Percentiles rank a stretch among this genome's conserved stretches.
Conservation (phyloP, 2,797 vertebrate genomes). For the Valencia hispanica region DNA sequence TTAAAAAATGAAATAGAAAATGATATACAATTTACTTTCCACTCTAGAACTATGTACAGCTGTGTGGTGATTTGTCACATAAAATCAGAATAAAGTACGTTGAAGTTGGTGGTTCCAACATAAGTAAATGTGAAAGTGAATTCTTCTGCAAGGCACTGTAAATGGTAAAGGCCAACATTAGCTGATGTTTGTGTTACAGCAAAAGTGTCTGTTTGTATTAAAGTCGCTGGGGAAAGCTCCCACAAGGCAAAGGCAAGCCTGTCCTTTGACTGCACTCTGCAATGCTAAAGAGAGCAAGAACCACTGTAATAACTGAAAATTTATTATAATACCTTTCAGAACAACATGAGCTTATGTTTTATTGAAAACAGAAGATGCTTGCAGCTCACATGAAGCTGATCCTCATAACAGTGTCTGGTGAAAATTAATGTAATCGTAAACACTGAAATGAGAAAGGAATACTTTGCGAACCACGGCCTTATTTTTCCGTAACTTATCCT, state of each 20-base stretch:
- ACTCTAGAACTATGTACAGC: neutral
- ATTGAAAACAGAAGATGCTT: slow-evolving; percentile 49
- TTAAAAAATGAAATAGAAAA: neutral
- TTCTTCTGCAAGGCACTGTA: neutral
- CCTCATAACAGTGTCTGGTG: slow-evolving; percentile 21
- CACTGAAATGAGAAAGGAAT: slow-evolving; percentile 15
- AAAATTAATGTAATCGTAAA: slow-evolving; percentile 41
- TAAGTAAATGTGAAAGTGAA: neutral
- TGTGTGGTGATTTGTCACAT: neutral
- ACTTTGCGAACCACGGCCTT: slow-evolving; percentile 14
- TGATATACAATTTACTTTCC: neutral
- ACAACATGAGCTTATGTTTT: slow-evolving; percentile 61
- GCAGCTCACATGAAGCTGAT: slow-evolving; percentile 27
- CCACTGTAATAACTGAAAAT: slow-evolving; percentile 55
- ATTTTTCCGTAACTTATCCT: slow-evolving; percentile 23
- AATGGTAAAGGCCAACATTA: neutral
- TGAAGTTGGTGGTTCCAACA: neutral
- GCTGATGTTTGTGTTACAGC: slow-evolving; percentile 40
- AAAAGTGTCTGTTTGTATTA: slow-evolving; percentile 60
- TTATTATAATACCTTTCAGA: slow-evolving; percentile 61
- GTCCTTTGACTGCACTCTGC: slow-evolving; percentile 45
- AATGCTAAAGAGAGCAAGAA: slow-evolving; percentile 47
- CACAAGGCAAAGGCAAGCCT: slow-evolving; percentile 37
- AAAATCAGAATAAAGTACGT: neutral
- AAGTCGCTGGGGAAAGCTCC: slow-evolving; percentile 38